Evolutionary conservation across 1,140 invertebrate species (phyloP).

Genomic region (Tenebrio molitor): DNA sequence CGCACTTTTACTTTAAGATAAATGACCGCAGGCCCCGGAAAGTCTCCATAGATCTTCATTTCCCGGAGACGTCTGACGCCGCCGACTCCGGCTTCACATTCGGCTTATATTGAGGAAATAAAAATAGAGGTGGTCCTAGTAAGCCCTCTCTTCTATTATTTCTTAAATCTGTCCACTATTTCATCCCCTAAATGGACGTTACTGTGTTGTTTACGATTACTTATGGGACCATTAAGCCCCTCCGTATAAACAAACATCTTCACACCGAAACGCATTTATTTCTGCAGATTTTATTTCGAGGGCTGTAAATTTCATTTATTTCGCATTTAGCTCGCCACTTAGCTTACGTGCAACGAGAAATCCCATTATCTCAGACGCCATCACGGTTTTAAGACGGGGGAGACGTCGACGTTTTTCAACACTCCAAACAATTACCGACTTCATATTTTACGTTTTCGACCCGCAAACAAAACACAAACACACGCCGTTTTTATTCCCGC

Average conservation of each 20-base stretch:
- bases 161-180: constrained; percentile 40
- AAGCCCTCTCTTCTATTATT: constrained; percentile 39
- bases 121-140: constrained; percentile 38
- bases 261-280: constrained; percentile 37
- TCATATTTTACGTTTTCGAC: constrained; percentile 11
- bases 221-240: constrained; percentile 37
- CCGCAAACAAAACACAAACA: background rate
- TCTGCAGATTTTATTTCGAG: constrained; percentile 24
- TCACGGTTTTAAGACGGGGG: background rate
- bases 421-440: constrained; percentile 13
- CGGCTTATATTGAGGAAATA: constrained; percentile 39
- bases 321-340: constrained; percentile 32
- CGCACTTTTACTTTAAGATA: constrained; percentile 2
- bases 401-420: constrained; percentile 4
- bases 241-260: constrained; percentile 36
- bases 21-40: constrained; percentile 27
- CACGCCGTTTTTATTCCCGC: background rate
- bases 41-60: constrained; percentile 40
- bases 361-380: constrained; percentile 24
- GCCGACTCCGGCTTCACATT: constrained; percentile 30
- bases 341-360: constrained; percentile 33
- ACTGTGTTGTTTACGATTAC: constrained; percentile 33
- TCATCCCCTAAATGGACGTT: constrained; percentile 39
- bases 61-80: constrained; percentile 32
- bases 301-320: constrained; percentile 34